Evolutionary conservation across 2,797 vertebrate genomes (phyloP).

Genomic region (Falco concolor): DNA sequence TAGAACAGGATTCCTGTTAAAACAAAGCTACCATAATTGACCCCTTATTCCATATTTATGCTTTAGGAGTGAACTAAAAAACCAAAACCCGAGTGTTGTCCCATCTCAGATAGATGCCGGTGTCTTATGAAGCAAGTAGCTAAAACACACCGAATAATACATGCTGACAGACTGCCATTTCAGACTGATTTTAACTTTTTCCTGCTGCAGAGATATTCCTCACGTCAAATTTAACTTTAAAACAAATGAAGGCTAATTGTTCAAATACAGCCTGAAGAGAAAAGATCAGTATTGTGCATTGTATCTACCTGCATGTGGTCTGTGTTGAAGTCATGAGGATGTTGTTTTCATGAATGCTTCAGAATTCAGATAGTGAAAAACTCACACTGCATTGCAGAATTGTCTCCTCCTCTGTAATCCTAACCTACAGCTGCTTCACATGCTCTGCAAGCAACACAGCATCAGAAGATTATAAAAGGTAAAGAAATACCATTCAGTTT

Average conservation of each 20-base stretch:
- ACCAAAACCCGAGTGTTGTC: conserved; percentile 35
- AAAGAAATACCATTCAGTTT: conserved; percentile 49
- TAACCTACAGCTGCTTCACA: conserved; percentile 63
- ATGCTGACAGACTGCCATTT: conserved; percentile 68
- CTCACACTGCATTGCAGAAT: conserved; percentile 62
- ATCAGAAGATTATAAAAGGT: conserved; percentile 54
- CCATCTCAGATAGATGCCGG: conserved; percentile 53
- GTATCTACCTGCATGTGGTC: conserved; percentile 78
- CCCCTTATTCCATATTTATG: conserved; percentile 61
- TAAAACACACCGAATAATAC: conserved; percentile 56
- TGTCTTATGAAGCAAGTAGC: conserved; percentile 57
- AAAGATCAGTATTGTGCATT: conserved; percentile 74
- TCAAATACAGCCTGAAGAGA: conserved; percentile 67
- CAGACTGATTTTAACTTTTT: conserved; percentile 69
- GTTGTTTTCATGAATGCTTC: conserved; percentile 75
- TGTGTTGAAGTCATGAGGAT: conserved; percentile 73
- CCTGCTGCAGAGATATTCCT: conserved; percentile 67
- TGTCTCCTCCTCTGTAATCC: conserved; percentile 64
- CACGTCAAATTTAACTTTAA: conserved; percentile 42
- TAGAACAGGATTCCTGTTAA: conserved; percentile 46
- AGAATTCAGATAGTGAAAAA: conserved; percentile 68
- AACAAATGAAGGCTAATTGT: conserved; percentile 58
- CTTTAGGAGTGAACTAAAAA: conserved; percentile 63
- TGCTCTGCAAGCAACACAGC: conserved; percentile 57
- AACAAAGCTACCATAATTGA: conserved; percentile 43